Conservation (phyloP, 1,140 invertebrate species). For the Eriosoma lanigerum region DNA sequence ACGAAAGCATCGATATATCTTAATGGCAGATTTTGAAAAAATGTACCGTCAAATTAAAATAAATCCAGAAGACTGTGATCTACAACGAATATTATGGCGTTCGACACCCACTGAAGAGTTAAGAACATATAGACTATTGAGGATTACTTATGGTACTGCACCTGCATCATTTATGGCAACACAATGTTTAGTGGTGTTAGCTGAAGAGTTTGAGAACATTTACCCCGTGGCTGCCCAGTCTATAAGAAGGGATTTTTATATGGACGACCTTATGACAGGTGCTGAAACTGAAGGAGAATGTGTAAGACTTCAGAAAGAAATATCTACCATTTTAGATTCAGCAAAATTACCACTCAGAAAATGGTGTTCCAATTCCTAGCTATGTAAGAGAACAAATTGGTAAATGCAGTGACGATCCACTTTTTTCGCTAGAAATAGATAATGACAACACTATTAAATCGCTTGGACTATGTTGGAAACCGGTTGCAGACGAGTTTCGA, state of each 20-base stretch:
- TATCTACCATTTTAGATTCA: not conserved
- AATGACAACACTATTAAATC: not conserved
- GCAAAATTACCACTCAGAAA: not conserved
- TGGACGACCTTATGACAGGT: not conserved
- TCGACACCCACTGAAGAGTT: not conserved
- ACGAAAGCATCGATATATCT: conserved; percentile 55
- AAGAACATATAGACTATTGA: conserved; percentile 55
- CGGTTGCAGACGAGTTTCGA: no score
- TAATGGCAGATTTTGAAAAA: conserved; percentile 57
- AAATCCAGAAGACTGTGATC: conserved; percentile 52
- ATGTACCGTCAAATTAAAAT: conserved; percentile 53
- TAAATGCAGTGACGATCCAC: not conserved
- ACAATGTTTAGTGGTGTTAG: conserved; percentile 55
- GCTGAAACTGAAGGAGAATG: not conserved
- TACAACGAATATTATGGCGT: conserved; percentile 58
- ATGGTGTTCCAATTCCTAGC: not conserved
- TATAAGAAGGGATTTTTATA: no score
- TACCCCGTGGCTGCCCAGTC: not conserved
- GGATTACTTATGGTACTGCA: conserved; percentile 57
- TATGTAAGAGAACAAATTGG: no score
- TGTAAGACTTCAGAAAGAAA: not conserved
- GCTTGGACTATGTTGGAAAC: no score
- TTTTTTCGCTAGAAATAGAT: not conserved
- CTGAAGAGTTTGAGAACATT: conserved; percentile 13
- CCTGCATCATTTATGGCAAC: conserved; percentile 57